phyloP scores from a whole-genome alignment of 2,888 invertebrate species.

The Caenorhabditis drosophilae region DNA sequence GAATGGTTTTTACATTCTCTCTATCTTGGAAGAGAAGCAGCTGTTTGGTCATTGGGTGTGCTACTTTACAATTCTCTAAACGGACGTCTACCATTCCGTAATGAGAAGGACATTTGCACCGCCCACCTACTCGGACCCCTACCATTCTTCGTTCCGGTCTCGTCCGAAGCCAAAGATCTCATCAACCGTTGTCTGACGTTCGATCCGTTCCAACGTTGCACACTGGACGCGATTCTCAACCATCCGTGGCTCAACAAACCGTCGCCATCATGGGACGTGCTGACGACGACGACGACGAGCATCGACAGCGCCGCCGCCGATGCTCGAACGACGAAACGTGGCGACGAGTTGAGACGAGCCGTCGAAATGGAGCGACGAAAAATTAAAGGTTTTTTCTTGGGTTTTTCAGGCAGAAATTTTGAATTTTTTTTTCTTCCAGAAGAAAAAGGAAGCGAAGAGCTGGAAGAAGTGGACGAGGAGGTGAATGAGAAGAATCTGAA shows the following conservation, averaged over 20 bases:
- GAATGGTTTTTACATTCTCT: constrained; percentile 67
- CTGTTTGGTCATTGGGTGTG: constrained; percentile 67
- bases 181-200: constrained; percentile 59
- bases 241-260: constrained; percentile 56
- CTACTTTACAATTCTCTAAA: constrained; percentile 65
- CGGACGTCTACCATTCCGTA: constrained; percentile 64
- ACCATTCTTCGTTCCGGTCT: constrained; percentile 57
- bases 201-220: constrained; percentile 56
- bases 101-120: constrained; percentile 67
- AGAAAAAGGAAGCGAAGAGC: constrained; percentile 29
- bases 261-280: constrained; percentile 42
- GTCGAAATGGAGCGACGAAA: too few relatives aligned
- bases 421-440: constrained; percentile 5
- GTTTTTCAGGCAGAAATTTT: too few relatives aligned
- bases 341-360: too few relatives aligned
- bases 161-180: constrained; percentile 57
- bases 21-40: constrained; percentile 65
- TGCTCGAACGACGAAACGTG: too few relatives aligned
- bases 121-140: constrained; percentile 66
- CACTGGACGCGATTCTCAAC: constrained; percentile 55
- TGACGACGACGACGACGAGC: too few relatives aligned
- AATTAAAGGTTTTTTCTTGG: too few relatives aligned
- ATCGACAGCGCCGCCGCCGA: too few relatives aligned
- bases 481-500: constrained; percentile 12
- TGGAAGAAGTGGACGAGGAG: constrained; percentile 35